A percentile compares a stretch with the other conserved stretches of the same genome.
These are phyloP conservation scores for Stylophora pistillata DNA, from an alignment of 64 coral and sea anemone genomes.

Conservation along the genomic window DNA sequence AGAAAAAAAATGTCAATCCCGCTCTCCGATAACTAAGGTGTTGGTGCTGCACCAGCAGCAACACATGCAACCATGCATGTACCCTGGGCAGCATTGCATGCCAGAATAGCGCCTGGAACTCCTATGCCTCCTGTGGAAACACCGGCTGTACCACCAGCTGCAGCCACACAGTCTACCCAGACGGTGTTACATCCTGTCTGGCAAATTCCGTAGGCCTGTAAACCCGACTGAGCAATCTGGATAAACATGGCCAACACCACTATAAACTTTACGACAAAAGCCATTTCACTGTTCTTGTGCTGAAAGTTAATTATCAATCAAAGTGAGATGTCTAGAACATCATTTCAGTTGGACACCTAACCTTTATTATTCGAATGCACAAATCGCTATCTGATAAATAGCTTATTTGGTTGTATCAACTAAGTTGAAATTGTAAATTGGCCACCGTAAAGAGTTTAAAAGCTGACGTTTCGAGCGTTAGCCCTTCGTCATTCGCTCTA, in stretches of 20 bases:
- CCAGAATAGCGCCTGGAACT: slow-evolving; percentile 46
- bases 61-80: slow-evolving; percentile 36
- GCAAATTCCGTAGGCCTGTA: neutral
- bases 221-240: neutral
- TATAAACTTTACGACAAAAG: neutral
- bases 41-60: slow-evolving; percentile 29
- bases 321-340: neutral
- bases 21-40: neutral
- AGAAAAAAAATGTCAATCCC: no score
- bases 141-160: slow-evolving; percentile 21
- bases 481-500: no score
- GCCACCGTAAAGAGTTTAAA: no score
- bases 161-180: slow-evolving; percentile 25
- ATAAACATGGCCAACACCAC: neutral
- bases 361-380: no score
- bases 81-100: slow-evolving; percentile 55
- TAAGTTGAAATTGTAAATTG: no score
- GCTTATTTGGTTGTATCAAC: no score
- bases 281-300: neutral
- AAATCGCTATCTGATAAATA: no score
- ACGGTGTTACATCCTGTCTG: neutral
- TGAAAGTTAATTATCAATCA: neutral
- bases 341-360: neutral
- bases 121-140: neutral
- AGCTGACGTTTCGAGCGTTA: no score